These are phyloP conservation scores for Diabrotica virgifera DNA, from an alignment of 1,140 invertebrate genomes.

Conservation along the genomic window DNA sequence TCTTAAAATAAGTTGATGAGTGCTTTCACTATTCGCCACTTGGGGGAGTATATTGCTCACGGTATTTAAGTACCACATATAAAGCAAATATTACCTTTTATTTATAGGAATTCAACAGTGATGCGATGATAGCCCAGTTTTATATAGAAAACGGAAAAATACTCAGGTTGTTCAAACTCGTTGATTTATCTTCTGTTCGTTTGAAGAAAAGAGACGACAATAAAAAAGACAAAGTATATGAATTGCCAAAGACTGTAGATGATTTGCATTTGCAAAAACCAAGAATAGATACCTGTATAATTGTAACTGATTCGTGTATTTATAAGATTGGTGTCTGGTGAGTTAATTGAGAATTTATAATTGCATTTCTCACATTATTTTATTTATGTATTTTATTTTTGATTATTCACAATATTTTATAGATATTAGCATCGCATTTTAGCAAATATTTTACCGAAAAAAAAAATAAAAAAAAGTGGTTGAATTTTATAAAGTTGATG, in stretches of 20 bases:
- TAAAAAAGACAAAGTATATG: constrained; percentile 45
- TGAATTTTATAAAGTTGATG: no score
- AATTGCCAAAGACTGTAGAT: constrained; percentile 51
- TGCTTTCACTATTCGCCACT: no score
- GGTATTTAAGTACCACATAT: no score
- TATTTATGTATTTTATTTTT: no score
- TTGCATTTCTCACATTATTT: no score
- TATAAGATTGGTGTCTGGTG: constrained; percentile 68
- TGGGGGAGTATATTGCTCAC: no score
- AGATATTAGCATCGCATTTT: no score
- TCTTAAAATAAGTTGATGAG: no score
- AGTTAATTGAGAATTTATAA: neutral
- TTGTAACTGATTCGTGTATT: constrained; percentile 66
- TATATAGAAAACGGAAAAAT: constrained; percentile 55
- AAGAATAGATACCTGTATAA: constrained; percentile 63
- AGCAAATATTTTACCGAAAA: no score
- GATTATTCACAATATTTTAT: no score
- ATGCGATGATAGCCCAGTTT: constrained; percentile 56
- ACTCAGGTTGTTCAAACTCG: constrained; percentile 50
- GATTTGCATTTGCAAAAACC: constrained; percentile 54
- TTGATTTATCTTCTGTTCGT: constrained; percentile 43
- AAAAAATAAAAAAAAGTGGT: no score
- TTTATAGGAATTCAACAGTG: constrained; percentile 54
- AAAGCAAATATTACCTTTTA: constrained; percentile 16
- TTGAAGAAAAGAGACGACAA: constrained; percentile 38